Percentiles rank a stretch among this genome's conserved stretches.
Evolutionary conservation across 2,113 vertebrate species (phyloP).

Genomic region (Bubo blakistoni): DNA sequence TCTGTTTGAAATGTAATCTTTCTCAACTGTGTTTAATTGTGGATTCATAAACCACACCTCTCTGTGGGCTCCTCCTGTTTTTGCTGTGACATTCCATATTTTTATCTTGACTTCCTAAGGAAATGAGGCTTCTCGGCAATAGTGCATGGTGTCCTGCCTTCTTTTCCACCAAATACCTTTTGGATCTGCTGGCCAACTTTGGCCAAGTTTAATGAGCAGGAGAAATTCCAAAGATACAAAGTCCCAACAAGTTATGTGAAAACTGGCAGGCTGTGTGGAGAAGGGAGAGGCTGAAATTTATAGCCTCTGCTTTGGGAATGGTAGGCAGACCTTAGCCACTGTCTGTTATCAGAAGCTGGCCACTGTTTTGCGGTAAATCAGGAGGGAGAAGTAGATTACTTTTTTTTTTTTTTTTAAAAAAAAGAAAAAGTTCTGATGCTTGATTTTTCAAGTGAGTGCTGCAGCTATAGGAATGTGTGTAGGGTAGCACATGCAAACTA

Average conservation of each 20-base stretch:
- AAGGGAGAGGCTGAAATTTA: neutral
- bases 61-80: slow-evolving; percentile 18
- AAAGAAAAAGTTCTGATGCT: neutral
- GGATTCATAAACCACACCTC: slow-evolving; percentile 39
- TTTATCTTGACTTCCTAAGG: slow-evolving; percentile 59
- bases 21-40: slow-evolving; percentile 26
- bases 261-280: neutral
- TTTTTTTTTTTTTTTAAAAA: neutral
- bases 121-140: neutral
- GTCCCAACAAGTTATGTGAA: neutral
- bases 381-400: neutral
- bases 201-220: neutral
- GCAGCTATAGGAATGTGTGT: neutral
- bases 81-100: neutral
- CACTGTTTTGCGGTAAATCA: slow-evolving; percentile 14
- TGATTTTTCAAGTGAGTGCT: neutral
- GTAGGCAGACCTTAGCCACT: neutral
- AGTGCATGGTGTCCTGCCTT: neutral
- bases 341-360: neutral
- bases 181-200: neutral
- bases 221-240: slow-evolving; percentile 13
- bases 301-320: neutral
- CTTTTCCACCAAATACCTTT: neutral
- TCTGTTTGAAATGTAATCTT: slow-evolving; percentile 31
- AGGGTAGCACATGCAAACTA: neutral